phyloP scores from a whole-genome alignment of 2,797 vertebrate genomes.

The Anniella stebbinsi region DNA sequence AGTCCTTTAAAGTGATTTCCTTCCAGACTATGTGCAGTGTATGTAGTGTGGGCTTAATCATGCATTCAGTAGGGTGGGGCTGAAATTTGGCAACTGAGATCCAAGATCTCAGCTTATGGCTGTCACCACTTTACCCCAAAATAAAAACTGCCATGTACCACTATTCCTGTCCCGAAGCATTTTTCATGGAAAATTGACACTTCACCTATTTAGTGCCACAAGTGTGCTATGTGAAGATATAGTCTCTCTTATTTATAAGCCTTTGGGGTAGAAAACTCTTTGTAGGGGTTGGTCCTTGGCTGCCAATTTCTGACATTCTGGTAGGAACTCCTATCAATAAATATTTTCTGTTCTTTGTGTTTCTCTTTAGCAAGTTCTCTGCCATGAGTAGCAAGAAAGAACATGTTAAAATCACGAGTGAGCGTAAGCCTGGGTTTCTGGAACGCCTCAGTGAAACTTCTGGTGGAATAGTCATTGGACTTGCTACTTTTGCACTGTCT shows the following conservation, averaged over 20 bases:
- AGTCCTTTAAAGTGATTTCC: not conserved
- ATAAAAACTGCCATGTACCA: not conserved
- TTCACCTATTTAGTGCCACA: not conserved
- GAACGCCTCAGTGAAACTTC: constrained; percentile 90
- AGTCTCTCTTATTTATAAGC: not conserved
- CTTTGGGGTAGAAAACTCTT: not conserved
- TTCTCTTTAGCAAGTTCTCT: constrained; percentile 67
- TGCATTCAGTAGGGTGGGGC: not conserved
- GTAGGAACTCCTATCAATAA: not conserved
- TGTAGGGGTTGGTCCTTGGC: not conserved
- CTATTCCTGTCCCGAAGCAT: not conserved
- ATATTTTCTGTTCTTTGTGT: not conserved
- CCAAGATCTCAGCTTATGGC: not conserved
- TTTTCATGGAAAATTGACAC: not conserved
- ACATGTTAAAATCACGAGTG: constrained; percentile 82
- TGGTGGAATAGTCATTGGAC: constrained; percentile 88
- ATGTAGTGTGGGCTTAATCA: not conserved
- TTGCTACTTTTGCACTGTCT: constrained; percentile 87
- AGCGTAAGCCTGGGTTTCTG: constrained; percentile 89
- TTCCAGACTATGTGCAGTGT: not conserved
- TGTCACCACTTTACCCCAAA: not conserved
- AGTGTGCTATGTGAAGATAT: not conserved
- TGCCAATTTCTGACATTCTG: not conserved
- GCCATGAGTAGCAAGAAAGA: constrained; percentile 79
- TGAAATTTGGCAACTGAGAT: not conserved